A percentile compares a stretch with the other conserved stretches of the same genome.
phyloP scores from a whole-genome alignment of 2,888 invertebrate species.

The Brenthis hecate region DNA sequence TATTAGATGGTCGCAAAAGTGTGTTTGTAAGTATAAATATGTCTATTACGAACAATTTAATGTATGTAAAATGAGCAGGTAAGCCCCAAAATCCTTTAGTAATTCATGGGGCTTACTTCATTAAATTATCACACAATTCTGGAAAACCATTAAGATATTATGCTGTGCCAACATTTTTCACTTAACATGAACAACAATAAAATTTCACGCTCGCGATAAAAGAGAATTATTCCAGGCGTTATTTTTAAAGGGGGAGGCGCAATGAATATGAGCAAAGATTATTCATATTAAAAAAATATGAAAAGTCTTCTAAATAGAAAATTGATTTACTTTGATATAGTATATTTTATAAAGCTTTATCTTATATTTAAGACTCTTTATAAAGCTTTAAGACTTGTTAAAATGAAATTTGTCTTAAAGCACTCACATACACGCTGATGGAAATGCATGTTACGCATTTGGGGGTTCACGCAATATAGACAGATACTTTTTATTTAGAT shows the following conservation, averaged over 20 bases:
- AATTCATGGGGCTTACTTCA: constrained; percentile 43
- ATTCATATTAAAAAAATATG: constrained; percentile 32
- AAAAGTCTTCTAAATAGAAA: constrained; percentile 22
- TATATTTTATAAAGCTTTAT: constrained; percentile 27
- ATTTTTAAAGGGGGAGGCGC: constrained; percentile 33
- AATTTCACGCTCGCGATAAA: constrained; percentile 43
- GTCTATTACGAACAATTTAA: constrained; percentile 41
- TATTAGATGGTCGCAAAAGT: constrained; percentile 25
- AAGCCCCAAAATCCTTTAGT: constrained; percentile 44
- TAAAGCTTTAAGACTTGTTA: constrained; percentile 26
- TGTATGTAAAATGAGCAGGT: constrained; percentile 43
- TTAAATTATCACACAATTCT: constrained; percentile 46
- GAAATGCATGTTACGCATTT: constrained; percentile 28
- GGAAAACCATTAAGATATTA: constrained; percentile 46
- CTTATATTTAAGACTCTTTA: constrained; percentile 23
- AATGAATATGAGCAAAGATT: constrained; percentile 23
- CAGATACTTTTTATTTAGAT: constrained; percentile 3
- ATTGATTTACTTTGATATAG: constrained; percentile 24
- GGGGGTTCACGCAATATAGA: constrained; percentile 2
- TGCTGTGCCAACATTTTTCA: constrained; percentile 45
- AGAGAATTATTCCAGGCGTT: constrained; percentile 42
- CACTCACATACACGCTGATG: constrained; percentile 26
- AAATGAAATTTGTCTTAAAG: constrained; percentile 38
- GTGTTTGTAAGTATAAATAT: constrained; percentile 28
- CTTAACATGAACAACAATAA: constrained; percentile 43